These are phyloP conservation scores for Epinephelus coioides DNA, from an alignment of 2,797 vertebrate species.

Conservation along the genomic window DNA sequence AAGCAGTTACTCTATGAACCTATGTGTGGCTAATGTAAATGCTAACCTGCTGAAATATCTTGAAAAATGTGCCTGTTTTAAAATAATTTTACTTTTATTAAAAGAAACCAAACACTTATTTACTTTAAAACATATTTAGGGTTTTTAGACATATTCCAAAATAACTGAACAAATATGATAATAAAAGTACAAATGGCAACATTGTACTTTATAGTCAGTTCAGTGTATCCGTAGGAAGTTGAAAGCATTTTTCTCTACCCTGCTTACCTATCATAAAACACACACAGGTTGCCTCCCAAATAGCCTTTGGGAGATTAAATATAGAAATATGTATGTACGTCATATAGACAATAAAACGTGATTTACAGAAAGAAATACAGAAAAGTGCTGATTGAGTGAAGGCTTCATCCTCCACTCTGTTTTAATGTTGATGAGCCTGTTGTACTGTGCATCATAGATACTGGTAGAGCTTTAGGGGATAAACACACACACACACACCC, in stretches of 20 bases:
- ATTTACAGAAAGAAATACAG: neutral
- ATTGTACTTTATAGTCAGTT: neutral
- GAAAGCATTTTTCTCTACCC: neutral
- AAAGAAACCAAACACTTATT: too few relatives aligned
- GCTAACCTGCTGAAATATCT: too few relatives aligned
- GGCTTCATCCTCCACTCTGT: constrained; percentile 4
- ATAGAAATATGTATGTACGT: neutral
- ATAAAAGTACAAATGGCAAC: neutral
- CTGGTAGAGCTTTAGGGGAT: constrained; percentile 25
- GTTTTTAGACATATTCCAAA: neutral
- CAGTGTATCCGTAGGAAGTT: neutral
- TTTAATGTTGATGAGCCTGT: constrained; percentile 10
- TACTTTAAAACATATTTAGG: too few relatives aligned
- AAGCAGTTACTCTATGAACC: too few relatives aligned
- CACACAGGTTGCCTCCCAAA: neutral
- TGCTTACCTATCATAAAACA: neutral
- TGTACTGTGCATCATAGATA: constrained; percentile 37
- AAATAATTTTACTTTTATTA: too few relatives aligned
- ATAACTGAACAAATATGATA: neutral
- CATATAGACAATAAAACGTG: neutral
- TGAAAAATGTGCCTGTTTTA: too few relatives aligned
- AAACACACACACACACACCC: neutral
- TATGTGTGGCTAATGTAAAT: too few relatives aligned
- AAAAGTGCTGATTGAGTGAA: neutral
- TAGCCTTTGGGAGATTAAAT: neutral